Evolutionary conservation across 2,113 vertebrate species (phyloP), one percentile per base, ranked within the genome.

Genomic region (Chaetodon auriga): DNA sequence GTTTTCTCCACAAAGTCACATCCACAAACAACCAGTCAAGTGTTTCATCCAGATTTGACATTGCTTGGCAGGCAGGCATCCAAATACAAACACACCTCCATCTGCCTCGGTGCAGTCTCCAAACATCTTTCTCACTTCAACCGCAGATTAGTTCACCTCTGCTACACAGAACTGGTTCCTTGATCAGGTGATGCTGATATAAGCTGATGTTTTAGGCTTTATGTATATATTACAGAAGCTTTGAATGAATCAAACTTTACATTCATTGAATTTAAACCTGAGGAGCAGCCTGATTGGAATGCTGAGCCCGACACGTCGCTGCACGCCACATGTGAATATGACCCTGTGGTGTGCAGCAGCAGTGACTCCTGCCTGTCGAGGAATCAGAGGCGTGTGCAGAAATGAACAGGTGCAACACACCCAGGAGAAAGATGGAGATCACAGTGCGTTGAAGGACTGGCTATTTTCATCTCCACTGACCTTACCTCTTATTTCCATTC

Each of bases 331-430:
- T 30, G 30, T 80, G 64, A 77, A 71, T 58, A 21, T 70, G 38
- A 84, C 19, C 87, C 58, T 60, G 73, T 21, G 43, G 23, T 49
- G 25, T 82, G 45, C 78, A 71, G 70, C 62, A 68, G 68, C 25
- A 5, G 41, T 65, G 38, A 5, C 49, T 60, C 53, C 43, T 30
- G 30, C 25, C n/a, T 48, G 61, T 48, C 11, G 38, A 83, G 68
- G 80, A 77, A 60, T 80, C 11, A 46, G 51, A 71, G n/a, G 46
- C 35, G 38, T 70, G 55, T 73, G 45, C 51, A 66, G 41, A 81
- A 83, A 90, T 57, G 18, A 85, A 83, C 60, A 90, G 68, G 75
- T 90, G 86, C 80, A 66, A 46, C 71, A 75, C 55, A 66, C 71
- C n/a, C 78, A 53, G 58, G 73, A 77, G 64, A 75, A 62, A 84